Evolutionary conservation across 2,888 invertebrate species (phyloP).

Genomic region (Ennomos fuscantarius): DNA sequence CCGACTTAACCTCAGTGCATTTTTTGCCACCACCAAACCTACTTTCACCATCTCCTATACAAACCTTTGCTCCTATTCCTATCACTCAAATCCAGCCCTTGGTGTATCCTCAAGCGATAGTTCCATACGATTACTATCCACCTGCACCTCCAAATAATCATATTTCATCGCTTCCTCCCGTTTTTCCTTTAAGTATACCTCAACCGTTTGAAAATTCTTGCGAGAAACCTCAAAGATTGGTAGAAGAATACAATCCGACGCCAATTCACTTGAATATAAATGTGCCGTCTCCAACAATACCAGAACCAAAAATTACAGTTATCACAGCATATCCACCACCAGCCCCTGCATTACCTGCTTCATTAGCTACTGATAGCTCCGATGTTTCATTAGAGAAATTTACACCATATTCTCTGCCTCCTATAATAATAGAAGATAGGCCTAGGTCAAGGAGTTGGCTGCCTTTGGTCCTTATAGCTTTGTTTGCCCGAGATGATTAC

Average conservation of each 20-base stretch:
- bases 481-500: constrained; percentile 49
- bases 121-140: constrained; percentile 4
- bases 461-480: constrained; percentile 56
- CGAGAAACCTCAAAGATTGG: not conserved
- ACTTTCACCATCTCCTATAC: constrained; percentile 8
- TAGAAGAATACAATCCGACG: constrained; percentile 19
- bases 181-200: constrained; percentile 8
- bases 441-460: constrained; percentile 52
- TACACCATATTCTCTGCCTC: constrained; percentile 37
- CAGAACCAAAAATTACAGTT: constrained; percentile 50
- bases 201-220: not conserved
- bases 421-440: constrained; percentile 53
- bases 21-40: constrained; percentile 14
- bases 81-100: constrained; percentile 4
- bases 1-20: constrained; percentile 11
- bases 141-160: constrained; percentile 11
- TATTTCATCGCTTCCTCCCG: constrained; percentile 19
- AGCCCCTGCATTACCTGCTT: constrained; percentile 17
- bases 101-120: constrained; percentile 12
- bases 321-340: constrained; percentile 41
- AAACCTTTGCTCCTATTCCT: constrained; percentile 8
- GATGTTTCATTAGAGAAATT: constrained; percentile 12
- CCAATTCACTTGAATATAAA: constrained; percentile 62
- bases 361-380: constrained; percentile 4
- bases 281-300: constrained; percentile 50